These are phyloP conservation scores for Streptopelia turtur DNA, from an alignment of 2,797 vertebrate genomes.

Conservation along the genomic window DNA sequence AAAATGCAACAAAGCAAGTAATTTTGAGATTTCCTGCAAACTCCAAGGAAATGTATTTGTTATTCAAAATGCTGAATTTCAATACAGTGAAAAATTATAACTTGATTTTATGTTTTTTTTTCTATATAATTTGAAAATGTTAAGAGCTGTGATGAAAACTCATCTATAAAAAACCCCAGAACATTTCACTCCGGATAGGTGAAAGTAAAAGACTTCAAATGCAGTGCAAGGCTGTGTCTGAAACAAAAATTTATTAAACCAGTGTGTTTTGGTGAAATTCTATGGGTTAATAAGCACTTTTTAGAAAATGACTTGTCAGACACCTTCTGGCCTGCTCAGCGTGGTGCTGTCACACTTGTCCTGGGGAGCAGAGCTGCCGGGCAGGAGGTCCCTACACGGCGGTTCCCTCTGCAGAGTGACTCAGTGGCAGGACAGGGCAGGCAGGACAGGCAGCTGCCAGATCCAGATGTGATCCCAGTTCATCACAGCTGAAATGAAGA, in stretches of 20 bases:
- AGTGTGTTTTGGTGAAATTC: not conserved
- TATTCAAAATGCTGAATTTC: not conserved
- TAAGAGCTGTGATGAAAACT: not conserved
- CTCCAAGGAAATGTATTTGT: not conserved
- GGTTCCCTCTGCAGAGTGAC: not conserved
- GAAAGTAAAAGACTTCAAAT: not conserved
- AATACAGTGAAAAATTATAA: not conserved
- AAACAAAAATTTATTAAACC: not conserved
- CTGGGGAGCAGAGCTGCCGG: not conserved
- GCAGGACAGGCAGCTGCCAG: not conserved
- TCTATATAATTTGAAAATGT: not conserved
- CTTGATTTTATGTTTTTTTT: not conserved
- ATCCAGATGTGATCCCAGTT: not conserved
- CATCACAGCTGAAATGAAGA: not conserved
- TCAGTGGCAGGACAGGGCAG: not conserved
- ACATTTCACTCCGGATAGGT: not conserved
- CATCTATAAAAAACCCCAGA: not conserved
- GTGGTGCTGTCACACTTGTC: not conserved
- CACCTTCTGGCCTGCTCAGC: not conserved
- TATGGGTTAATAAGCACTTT: not conserved
- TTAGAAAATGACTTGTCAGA: not conserved
- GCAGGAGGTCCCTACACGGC: not conserved
- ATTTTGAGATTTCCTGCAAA: not conserved
- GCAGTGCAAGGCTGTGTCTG: rapidly evolving
- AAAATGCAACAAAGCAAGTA: not conserved